Conservation (phyloP, 2,113 vertebrate genomes). For the Upupa epops region DNA sequence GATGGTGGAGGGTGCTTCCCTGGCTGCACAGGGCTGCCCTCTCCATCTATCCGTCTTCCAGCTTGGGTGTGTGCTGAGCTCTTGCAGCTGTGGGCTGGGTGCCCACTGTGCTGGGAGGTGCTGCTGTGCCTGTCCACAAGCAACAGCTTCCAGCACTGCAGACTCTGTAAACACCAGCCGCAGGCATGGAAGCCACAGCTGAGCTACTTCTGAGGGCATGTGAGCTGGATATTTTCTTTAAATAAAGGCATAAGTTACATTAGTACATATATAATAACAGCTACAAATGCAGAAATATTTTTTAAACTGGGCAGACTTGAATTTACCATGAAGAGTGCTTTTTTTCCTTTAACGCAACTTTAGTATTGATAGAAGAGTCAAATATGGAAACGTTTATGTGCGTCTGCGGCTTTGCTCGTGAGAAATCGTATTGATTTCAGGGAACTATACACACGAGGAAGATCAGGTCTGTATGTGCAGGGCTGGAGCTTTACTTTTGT, state of each 20-base stretch:
- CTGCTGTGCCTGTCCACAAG: fast-evolving
- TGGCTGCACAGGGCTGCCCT: background rate
- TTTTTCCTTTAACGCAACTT: background rate
- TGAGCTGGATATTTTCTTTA: background rate
- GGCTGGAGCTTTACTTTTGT: background rate
- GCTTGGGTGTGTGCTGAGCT: background rate
- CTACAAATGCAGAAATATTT: background rate
- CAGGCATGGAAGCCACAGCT: background rate
- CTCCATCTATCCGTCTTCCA: background rate
- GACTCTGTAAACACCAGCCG: background rate
- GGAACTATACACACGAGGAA: background rate
- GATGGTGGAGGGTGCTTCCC: background rate
- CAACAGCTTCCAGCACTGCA: fast-evolving
- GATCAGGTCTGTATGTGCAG: background rate
- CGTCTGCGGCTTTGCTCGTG: background rate
- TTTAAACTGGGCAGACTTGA: background rate
- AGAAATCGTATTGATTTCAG: background rate
- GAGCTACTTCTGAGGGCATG: background rate
- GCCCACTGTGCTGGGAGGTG: fast-evolving
- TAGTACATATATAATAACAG: background rate
- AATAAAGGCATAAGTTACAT: background rate
- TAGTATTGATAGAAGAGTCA: background rate
- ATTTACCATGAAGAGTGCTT: background rate
- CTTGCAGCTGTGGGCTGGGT: background rate
- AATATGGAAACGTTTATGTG: background rate